Base-by-base conservation (phyloP, 2,888 invertebrate genomes). In the Lysandra bellargus region DNA sequence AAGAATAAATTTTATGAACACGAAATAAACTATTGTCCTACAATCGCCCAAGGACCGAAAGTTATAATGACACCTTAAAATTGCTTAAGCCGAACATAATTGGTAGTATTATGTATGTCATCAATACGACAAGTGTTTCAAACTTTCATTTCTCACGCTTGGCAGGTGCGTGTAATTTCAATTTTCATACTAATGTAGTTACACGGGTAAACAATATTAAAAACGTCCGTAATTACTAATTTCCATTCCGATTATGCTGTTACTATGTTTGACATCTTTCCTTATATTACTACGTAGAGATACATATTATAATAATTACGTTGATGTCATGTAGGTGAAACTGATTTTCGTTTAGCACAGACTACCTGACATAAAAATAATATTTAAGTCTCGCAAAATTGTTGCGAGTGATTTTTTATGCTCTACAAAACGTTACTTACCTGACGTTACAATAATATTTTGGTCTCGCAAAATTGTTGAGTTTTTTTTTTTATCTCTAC, bases 61-160 rank as follows among this genome's bases (percentile, higher is more conserved):
- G 69, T 69, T 69, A 17, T 33, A 69, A 69, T 37, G 33, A 17
- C 69, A 69, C 69, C 69, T 69, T 33, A 37, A 69, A 69, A 69
- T 69, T 69, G 69, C 69, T 69, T 69, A 69, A 69, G 69, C 69
- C 69, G 69, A 69, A 69, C 33, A 69, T 69, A 69, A 69, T 69
- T 69, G 69, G 23, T 37, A 17, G 69, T 14, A 69, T 69, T 69
- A 69, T 69, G 69, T 69, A 69, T 69, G 69, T 69, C 69, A 33
- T 69, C 37, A 69, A 69, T 33, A 69, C 33, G 69, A 69, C 69
- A 69, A 69, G 69, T 69, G 69, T 69, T 64, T 69, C 69, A 5
- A 69, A 69, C 33, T 69, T 37, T 69, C 69, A 4, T 17, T 69
- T 69, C 69, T 17, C 69, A 69, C 33, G 69, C 69, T 69, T 69